These are phyloP conservation scores for Parascotia fuliginaria DNA, from an alignment of 2,888 invertebrate species.

Conservation along the genomic window DNA sequence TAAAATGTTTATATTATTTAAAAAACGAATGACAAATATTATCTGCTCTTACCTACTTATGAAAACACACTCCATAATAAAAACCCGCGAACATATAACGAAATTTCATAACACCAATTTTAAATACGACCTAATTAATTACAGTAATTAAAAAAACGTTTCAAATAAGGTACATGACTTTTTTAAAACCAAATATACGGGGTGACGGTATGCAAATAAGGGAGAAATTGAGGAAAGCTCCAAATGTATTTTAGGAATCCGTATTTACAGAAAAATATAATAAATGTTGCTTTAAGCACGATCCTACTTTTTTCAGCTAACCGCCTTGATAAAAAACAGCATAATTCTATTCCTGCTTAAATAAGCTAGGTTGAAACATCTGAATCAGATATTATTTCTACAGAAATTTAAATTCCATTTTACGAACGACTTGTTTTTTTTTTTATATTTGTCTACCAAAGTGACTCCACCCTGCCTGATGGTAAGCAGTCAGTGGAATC, in stretches of 20 bases:
- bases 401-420: not conserved
- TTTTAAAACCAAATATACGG: constrained; percentile 39
- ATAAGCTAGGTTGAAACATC: too few species aligned
- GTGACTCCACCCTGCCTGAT: too few species aligned
- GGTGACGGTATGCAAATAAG: constrained; percentile 53
- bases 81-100: not conserved
- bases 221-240: constrained; percentile 30
- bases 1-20: too few species aligned
- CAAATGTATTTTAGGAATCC: constrained; percentile 34
- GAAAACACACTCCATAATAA: too few species aligned
- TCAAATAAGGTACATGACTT: constrained; percentile 19
- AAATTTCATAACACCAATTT: constrained; percentile 28
- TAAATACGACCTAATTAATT: constrained; percentile 35
- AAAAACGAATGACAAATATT: too few species aligned
- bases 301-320: constrained; percentile 26
- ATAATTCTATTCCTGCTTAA: too few species aligned
- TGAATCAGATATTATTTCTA: too few species aligned
- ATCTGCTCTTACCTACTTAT: too few species aligned
- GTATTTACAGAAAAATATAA: constrained; percentile 16
- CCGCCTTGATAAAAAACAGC: too few species aligned
- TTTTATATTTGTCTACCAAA: too few species aligned
- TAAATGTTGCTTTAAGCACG: constrained; percentile 28
- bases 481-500: too few species aligned
- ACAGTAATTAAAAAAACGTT: constrained; percentile 40
- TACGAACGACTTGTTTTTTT: too few species aligned